Base-by-base conservation (phyloP, 2,113 vertebrate species). In the Tupaia chinensis region DNA sequence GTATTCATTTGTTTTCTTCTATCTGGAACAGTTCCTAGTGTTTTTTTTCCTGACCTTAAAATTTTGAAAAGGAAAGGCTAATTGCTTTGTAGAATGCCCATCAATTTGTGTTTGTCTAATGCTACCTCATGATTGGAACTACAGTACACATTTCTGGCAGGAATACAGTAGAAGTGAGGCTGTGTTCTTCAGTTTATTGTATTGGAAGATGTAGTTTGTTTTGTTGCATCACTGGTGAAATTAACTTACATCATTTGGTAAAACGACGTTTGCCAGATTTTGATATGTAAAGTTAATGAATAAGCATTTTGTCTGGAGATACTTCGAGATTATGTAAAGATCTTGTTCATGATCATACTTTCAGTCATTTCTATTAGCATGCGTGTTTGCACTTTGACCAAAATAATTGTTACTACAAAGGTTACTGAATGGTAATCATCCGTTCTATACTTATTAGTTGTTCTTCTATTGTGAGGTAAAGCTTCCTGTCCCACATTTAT, bases 271-370 rank as follows among this genome's bases (percentile, higher is more conserved):
- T 82, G 14, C 77, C 23, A 83, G 54, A 63, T 61, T 92, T 95
- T 83, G 17, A 29, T 16, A 54, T 56, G 29, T 76, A 63, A 95
- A 34, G 63, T 93, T 93, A 89, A 14, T 63, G 29, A 88, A 56
- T 87, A 80, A 95, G 53, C 69, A 56, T 89, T 94, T 95, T 89
- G 44, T 58, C 58, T 93, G 25, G 29, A 65, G 65, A 89, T 65
- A 79, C 10, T 78, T 70, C 79, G 72, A 95, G 44, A 73, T 65
- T 25, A 16, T 34, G 15, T 84, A 70, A 89, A 66, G 65, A 84
- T 95, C 68, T 23, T 88, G 32, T 84, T 93, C 44, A 65, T 89
- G 66, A 27, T 79, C n/a, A 79, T 0, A 27, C 78, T 32, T 60
- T 73, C 27, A 80, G 27, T 63, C 78, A 53, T 85, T 89, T 89